Percentiles rank a stretch among this genome's conserved stretches.
These are phyloP conservation scores for Mormyrops attenuatus DNA, from an alignment of 2,797 vertebrate species.

Conservation along the genomic window DNA sequence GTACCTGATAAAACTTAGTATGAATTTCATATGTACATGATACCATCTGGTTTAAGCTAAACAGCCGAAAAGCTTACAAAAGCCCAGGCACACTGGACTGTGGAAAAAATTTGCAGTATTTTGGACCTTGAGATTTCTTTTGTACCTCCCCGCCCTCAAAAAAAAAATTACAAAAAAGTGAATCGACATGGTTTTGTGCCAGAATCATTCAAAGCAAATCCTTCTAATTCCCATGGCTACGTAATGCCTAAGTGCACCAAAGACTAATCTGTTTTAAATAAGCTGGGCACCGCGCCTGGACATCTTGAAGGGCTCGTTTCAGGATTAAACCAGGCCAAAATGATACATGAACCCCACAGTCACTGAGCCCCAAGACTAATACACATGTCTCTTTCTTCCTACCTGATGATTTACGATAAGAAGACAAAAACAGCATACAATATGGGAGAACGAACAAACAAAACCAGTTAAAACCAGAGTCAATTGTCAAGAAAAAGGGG, in stretches of 20 bases:
- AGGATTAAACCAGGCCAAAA: neutral
- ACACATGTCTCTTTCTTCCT: neutral
- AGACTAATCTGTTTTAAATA: conserved; percentile 44
- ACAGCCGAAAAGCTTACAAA: neutral
- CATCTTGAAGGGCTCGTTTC: conserved; percentile 6
- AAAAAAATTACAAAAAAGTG: neutral
- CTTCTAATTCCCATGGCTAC: conserved; percentile 32
- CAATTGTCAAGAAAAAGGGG: neutral
- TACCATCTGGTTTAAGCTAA: neutral
- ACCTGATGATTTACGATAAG: neutral
- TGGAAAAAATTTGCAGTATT: neutral
- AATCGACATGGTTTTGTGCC: conserved; percentile 9
- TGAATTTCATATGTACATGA: neutral
- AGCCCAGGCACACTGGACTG: neutral
- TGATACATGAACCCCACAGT: neutral
- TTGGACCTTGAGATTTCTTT: neutral
- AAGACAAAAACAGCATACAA: neutral
- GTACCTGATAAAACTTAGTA: neutral
- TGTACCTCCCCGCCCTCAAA: too few species aligned
- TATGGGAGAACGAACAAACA: neutral
- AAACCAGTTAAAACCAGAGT: neutral
- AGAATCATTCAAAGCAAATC: conserved; percentile 52
- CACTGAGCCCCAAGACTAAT: too few species aligned
- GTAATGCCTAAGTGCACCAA: conserved; percentile 40
- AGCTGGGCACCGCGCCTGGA: conserved; percentile 9